These are phyloP conservation scores for Tiliacea citrago DNA, from an alignment of 2,888 invertebrate species.

Conservation along the genomic window DNA sequence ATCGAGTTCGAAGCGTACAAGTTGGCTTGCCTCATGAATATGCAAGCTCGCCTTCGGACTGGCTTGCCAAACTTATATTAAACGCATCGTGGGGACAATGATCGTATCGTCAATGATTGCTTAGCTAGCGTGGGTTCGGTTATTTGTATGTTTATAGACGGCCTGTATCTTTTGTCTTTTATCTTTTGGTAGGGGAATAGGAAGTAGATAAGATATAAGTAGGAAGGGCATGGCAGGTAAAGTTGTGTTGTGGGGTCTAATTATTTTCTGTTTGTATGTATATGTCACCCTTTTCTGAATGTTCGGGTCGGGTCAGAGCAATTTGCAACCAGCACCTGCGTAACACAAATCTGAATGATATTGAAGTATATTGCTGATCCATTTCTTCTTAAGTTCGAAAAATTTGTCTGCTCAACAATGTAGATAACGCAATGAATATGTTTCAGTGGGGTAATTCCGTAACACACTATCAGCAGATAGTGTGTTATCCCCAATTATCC, in stretches of 20 bases:
- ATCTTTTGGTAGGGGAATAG: slow-evolving; percentile 11
- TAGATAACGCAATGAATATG: no score
- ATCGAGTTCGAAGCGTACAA: slow-evolving; percentile 59
- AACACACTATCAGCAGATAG: no score
- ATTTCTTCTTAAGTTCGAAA: no score
- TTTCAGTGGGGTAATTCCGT: no score
- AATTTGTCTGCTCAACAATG: no score
- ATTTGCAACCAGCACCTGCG: background rate
- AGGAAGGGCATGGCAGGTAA: no score
- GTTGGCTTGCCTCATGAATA: slow-evolving; percentile 73
- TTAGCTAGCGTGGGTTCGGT: slow-evolving; percentile 21
- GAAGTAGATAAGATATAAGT: no score
- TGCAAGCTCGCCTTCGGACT: slow-evolving; percentile 64
- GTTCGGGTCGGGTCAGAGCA: background rate
- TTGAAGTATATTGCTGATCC: no score
- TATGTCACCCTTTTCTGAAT: background rate
- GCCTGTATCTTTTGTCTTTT: slow-evolving; percentile 24
- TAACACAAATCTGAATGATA: no score
- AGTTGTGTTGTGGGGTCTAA: background rate
- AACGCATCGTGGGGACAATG: slow-evolving; percentile 66
- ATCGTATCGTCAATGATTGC: slow-evolving; percentile 57
- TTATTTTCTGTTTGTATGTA: background rate
- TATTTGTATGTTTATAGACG: slow-evolving; percentile 21
- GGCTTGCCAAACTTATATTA: slow-evolving; percentile 75
- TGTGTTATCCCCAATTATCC: no score